These are phyloP conservation scores for Pipistrellus pipistrellus DNA, from an alignment of 2,797 vertebrate species.

Conservation along the genomic window DNA sequence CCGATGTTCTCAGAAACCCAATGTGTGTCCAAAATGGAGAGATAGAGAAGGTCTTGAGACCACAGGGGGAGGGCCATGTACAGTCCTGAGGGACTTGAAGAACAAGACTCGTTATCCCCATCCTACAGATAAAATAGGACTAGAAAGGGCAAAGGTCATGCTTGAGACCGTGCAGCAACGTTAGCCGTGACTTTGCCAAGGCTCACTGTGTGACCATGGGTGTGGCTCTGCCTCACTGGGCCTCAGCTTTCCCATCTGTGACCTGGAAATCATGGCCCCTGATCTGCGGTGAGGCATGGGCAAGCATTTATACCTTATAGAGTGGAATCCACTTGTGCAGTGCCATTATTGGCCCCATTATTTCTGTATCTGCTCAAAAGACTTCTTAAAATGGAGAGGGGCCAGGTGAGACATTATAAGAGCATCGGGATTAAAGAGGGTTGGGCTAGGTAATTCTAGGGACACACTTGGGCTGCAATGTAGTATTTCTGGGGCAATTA, in stretches of 20 bases:
- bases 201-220: neutral
- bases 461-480: neutral
- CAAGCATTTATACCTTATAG: slow-evolving; percentile 1
- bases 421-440: neutral
- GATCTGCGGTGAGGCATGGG: neutral
- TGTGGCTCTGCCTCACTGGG: neutral
- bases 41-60: neutral
- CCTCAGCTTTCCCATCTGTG: neutral
- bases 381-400: neutral
- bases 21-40: neutral
- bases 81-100: neutral
- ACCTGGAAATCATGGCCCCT: neutral
- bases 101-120: neutral
- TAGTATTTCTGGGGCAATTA: neutral
- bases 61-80: neutral
- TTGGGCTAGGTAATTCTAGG: neutral
- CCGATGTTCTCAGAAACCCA: neutral
- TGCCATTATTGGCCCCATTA: neutral
- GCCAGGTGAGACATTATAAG: neutral
- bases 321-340: neutral
- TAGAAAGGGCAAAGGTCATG: neutral
- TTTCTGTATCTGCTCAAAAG: neutral
- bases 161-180: neutral
- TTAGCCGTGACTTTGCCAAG: neutral
- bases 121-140: neutral